Evolutionary conservation across 2,888 invertebrate genomes (phyloP), one percentile per base, ranked within the genome.

Genomic region (Dromius quadrimaculatus): DNA sequence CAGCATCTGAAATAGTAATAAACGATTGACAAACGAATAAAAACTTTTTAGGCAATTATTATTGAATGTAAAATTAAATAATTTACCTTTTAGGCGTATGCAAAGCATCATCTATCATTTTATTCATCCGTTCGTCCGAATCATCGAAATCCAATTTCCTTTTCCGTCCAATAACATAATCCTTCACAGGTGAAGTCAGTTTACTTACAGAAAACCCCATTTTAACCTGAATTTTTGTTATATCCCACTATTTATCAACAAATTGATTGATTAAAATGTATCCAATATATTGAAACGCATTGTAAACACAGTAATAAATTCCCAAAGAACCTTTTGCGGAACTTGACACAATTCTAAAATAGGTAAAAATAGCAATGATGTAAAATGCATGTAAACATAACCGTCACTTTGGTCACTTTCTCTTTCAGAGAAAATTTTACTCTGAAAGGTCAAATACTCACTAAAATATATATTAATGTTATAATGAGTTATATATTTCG

Each of bases 81-180:
- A n/a, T 80, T 77, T 79, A 89, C 89, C 86, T 88, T 83, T 90
- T 90, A 1, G 89, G 88, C n/a, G 87, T 87, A 75, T 87, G 86
- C 70, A 87, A 78, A 0, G 86, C 85, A 75, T 85, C 83, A 73
- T 87, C 85, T 74, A 87, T 85, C 64, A 85, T 83, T 75, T 84
- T 84, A 68, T 84, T 83, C 73, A 85, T 82, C 63, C 84, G 83
- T 74, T 86, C 84, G 71, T 84, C 81, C 43, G 81, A 78, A 71
- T 84, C 85, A 36, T 83, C 83, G 63, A 86, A 86, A 73, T 84
- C 85, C 61, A 84, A 84, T 78, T 88, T 88, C 71, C 88, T 83
- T 72, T 88, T 86, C 61, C 84, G 81, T 3, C 86, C 83, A 43
- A 79, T 78, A 59, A 86, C 81, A 71, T 84, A 82, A 41, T 81